Conservation (phyloP, 1,140 invertebrate species). For the Drosophila nikananu region DNA sequence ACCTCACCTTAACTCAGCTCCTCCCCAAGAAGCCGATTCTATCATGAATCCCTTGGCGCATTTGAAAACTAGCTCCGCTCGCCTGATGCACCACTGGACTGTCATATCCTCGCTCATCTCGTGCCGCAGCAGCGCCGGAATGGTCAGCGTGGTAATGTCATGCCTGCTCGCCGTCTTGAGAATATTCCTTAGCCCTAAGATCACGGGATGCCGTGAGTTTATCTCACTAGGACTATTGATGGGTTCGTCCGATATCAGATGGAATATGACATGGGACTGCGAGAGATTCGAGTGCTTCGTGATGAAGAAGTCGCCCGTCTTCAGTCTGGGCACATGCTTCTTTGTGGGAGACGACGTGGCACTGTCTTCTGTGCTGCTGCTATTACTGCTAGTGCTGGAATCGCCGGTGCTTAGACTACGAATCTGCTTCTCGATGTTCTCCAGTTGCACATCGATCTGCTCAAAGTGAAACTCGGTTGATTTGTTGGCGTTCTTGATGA, state of each 20-base stretch:
- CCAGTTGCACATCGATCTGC: slow-evolving; percentile 91
- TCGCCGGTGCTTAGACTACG: slow-evolving; percentile 77
- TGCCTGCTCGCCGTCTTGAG: slow-evolving; percentile 96
- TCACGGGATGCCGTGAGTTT: slow-evolving; percentile 97
- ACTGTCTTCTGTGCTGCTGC: slow-evolving; percentile 54
- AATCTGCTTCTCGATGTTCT: slow-evolving; percentile 89
- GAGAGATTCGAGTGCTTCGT: slow-evolving; percentile 98
- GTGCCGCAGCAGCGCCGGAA: slow-evolving; percentile 96
- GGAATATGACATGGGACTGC: slow-evolving; percentile 97
- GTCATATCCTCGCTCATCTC: slow-evolving; percentile 99
- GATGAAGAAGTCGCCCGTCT: slow-evolving; percentile 96
- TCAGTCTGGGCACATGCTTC: slow-evolving; percentile 86
- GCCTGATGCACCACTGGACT: slow-evolving; percentile 96
- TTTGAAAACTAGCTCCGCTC: slow-evolving; percentile 98
- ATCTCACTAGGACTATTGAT: slow-evolving; percentile 91
- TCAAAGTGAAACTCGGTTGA: slow-evolving; percentile 85
- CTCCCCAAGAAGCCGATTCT: slow-evolving; percentile 97
- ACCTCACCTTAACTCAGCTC: slow-evolving; percentile 89
- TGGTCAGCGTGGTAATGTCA: slow-evolving; percentile 96
- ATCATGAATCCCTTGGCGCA: slow-evolving; percentile 99
- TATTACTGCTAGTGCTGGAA: slow-evolving; percentile 62
- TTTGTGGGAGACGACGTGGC: slow-evolving; percentile 63
- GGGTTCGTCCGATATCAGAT: slow-evolving; percentile 94
- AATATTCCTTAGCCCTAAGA: slow-evolving; percentile 97
- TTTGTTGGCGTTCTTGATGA: slow-evolving; percentile 82